Percentiles rank a stretch among this genome's conserved stretches.
These are phyloP conservation scores for Protomyctophum bolini DNA, from an alignment of 2,113 vertebrate genomes.

Conservation along the genomic window DNA sequence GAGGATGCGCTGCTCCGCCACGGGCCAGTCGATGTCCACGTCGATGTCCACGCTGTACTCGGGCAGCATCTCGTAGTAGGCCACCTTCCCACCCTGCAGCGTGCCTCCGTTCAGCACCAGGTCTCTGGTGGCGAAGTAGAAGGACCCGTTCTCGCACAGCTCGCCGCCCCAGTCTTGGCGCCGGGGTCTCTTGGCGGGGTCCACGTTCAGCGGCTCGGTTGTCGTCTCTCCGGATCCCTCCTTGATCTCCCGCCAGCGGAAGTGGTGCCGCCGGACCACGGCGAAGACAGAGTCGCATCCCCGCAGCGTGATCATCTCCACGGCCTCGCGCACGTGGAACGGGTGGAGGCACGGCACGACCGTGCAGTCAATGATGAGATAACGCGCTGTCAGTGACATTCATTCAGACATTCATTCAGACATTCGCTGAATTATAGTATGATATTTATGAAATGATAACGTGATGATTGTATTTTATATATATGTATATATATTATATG, in stretches of 20 bases:
- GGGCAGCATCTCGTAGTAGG: conserved; percentile 92
- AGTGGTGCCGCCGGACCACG: conserved; percentile 90
- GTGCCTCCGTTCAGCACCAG: conserved; percentile 72
- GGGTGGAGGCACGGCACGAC: conserved; percentile 94
- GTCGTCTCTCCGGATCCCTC: conserved; percentile 68
- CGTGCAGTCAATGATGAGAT: no score
- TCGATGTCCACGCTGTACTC: conserved; percentile 96
- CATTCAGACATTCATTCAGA: no score
- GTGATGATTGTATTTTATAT: no score
- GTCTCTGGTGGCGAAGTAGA: conserved; percentile 87
- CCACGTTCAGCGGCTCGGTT: conserved; percentile 84
- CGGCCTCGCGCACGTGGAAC: conserved; percentile 83
- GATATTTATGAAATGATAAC: no score
- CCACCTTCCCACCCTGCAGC: conserved; percentile 85
- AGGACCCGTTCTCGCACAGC: conserved; percentile 93
- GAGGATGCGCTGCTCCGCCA: conserved; percentile 94
- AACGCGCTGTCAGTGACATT: no score
- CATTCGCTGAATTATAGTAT: no score
- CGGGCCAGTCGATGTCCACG: conserved; percentile 96
- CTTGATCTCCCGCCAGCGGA: conserved; percentile 91
- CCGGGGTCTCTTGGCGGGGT: conserved; percentile 83
- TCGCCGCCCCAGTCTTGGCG: conserved; percentile 96
- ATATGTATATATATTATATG: no score
- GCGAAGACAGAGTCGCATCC: conserved; percentile 92
- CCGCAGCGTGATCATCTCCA: conserved; percentile 75